Conservation (phyloP, 2,888 invertebrate genomes). For the Drymonia ruficornis region DNA sequence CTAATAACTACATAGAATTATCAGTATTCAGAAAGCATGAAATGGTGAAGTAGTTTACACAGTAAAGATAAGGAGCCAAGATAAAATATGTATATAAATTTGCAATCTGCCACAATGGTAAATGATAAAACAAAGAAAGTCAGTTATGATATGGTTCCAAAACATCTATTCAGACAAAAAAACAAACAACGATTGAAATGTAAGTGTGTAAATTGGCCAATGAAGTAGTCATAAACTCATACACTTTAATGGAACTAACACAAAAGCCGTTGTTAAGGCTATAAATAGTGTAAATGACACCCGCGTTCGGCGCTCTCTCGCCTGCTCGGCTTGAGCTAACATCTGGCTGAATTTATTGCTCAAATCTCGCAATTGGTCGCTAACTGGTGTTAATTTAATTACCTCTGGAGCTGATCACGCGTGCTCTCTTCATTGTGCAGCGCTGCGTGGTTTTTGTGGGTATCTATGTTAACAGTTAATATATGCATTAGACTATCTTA, state of each 20-base stretch:
- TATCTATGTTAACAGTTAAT: slow-evolving; percentile 44
- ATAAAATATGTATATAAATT: too few relatives aligned
- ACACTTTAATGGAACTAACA: not conserved
- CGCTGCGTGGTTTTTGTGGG: slow-evolving; percentile 16
- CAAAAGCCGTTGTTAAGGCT: slow-evolving; percentile 10
- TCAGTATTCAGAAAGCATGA: slow-evolving; percentile 36
- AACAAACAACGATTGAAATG: slow-evolving; percentile 1
- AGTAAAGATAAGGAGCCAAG: not conserved
- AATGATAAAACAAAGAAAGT: slow-evolving; percentile 1
- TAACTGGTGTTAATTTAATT: slow-evolving; percentile 79
- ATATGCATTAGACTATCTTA: slow-evolving; percentile 40
- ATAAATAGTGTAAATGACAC: slow-evolving; percentile 48
- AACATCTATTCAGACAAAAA: not conserved
- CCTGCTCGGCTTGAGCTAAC: slow-evolving; percentile 38
- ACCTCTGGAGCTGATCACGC: slow-evolving; percentile 51
- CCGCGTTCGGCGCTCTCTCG: slow-evolving; percentile 34
- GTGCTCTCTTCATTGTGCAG: slow-evolving; percentile 48
- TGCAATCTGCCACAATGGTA: slow-evolving; percentile 4
- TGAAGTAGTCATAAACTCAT: not conserved
- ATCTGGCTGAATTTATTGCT: slow-evolving; percentile 67
- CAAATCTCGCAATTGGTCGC: slow-evolving; percentile 76
- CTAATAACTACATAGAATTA: slow-evolving; percentile 18
- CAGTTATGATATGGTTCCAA: not conserved
- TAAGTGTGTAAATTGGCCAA: slow-evolving; percentile 13
- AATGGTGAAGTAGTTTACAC: slow-evolving; percentile 12